phyloP scores from a whole-genome alignment of 2,888 invertebrate genomes.

The Acleris holmiana region DNA sequence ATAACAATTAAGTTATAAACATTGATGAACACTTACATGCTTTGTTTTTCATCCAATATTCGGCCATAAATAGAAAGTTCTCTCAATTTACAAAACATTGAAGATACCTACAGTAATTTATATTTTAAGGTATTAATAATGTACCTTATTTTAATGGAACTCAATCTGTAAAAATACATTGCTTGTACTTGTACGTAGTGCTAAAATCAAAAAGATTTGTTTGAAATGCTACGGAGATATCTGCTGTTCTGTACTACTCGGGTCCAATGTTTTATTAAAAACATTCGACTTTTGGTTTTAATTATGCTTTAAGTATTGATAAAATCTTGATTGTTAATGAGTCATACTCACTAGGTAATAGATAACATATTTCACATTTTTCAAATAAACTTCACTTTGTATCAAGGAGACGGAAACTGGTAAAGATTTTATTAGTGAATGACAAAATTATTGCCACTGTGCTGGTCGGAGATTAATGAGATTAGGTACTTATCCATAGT shows the following conservation, averaged over 20 bases:
- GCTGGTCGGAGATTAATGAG: conserved; percentile 51
- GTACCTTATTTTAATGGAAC: not conserved
- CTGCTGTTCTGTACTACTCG: conserved; percentile 46
- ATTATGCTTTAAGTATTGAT: conserved; percentile 30
- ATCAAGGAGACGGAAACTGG: conserved; percentile 18
- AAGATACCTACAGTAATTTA: not conserved
- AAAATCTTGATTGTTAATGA: conserved; percentile 29
- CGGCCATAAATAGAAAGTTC: too few relatives aligned
- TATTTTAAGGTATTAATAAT: conserved; percentile 1
- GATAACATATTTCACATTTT: conserved; percentile 23
- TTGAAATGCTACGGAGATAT: conserved; percentile 37
- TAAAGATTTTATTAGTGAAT: conserved; percentile 43
- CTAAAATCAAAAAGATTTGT: conserved; percentile 15
- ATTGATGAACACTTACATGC: not conserved
- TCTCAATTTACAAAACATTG: not conserved
- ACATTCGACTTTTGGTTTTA: conserved; percentile 43
- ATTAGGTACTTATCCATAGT: conserved; percentile 56
- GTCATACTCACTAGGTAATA: conserved; percentile 23
- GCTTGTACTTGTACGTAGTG: not conserved
- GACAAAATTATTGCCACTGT: conserved; percentile 62
- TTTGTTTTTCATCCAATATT: too few relatives aligned
- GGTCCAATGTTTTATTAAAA: conserved; percentile 56
- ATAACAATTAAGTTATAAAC: not conserved
- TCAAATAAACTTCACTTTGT: conserved; percentile 25
- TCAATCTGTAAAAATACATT: not conserved